Base-by-base conservation (phyloP, 30 jellyfish, hydroid and myxozoan species). In the Turritopsis rubra region DNA sequence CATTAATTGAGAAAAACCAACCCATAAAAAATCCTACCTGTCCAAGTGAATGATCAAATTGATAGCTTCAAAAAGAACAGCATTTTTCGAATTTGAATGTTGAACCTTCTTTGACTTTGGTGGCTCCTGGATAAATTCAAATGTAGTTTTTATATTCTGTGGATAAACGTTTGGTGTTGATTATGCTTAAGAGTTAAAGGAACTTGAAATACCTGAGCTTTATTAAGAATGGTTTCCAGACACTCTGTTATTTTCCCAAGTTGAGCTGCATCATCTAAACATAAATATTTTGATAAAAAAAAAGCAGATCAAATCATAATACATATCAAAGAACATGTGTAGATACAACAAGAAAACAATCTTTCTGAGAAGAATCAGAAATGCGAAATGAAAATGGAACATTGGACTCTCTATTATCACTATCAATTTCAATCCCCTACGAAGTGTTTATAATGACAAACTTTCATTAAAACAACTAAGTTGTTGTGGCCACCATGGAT, bases 191-290 rank as follows among this genome's bases (percentile, higher is more conserved):
- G n/a, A n/a, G n/a, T n/a, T n/a, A n/a, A n/a, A n/a, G n/a, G n/a
- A n/a, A n/a, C n/a, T n/a, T n/a, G n/a, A n/a, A n/a, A n/a, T n/a
- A 91, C 97, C 94, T 91, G 97, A 1, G 97, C 97, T 70, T 87
- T 91, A 86, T 87, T 91, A 24, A 91, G 86, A 66, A 91, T 87
- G 18, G 96, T 87, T 30, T 91, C 97, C 16, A 91, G 82, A 75
- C 97, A 91, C 75, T 91, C 97, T 65, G 96, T 84, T 66, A 91
- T 80, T 79, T 91, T 91, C 73, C 97, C 91, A 54, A 87, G 71
- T 66, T 86, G 97, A 4, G 97, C 96, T 29, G 96, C 91, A 30
- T 91, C 97, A 53, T 87, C 96, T 91, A 54, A 4, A 16, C 52
- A 22, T 21, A 21, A 21, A n/a, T 16, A 26, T 23, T 8, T 68